Base-by-base conservation (phyloP, 2,113 vertebrate genomes). In the Pomatostomus ruficeps region DNA sequence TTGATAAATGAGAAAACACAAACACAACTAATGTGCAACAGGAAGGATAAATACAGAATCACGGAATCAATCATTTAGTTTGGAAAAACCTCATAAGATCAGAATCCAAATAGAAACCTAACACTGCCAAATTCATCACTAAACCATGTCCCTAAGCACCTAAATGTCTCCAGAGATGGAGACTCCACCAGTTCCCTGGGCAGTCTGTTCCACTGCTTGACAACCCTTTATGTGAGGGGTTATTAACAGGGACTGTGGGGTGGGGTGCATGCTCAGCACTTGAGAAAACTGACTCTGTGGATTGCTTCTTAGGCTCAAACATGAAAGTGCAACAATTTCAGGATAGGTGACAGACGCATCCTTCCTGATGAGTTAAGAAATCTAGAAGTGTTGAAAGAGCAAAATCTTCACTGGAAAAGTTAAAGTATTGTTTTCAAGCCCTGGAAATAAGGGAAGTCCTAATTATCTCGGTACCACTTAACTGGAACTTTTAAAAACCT, bases 351-450 rank as follows among this genome's bases (percentile, higher is more conserved):
- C 20, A 75, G 62, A 22, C 26, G 68, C 38, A 10, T 40, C 12
- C 21, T 87, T 91, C 81, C 77, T 71, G 55, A 35, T 89, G 48
- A 87, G 59, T 89, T 65, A 89, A 75, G 70, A 85, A 85, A 73
- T 63, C 25, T 55, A 10, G 19, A 89, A 71, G 65, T 26, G 19
- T 12, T 6, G 1, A 31, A 87, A 67, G 14, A 67, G 24, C 14
- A 58, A 72, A 71, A n/a, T 78, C 9, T 62, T 77, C 29, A 7
- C 55, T 77, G 57, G 65, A 58, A 35, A 74, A 67, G 43, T 42
- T 88, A 20, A 91, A 89, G 33, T 80, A 75, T 63, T 78, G 70
- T 89, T 94, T 91, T 75, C 35, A 40, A 66, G 35, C 43, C 70
- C 61, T 66, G 43, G 40, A 72, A 88, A 21, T 46, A 54, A 91